Evolutionary conservation across 2,888 invertebrate species (phyloP).

Genomic region (Podabrus alpinus): DNA sequence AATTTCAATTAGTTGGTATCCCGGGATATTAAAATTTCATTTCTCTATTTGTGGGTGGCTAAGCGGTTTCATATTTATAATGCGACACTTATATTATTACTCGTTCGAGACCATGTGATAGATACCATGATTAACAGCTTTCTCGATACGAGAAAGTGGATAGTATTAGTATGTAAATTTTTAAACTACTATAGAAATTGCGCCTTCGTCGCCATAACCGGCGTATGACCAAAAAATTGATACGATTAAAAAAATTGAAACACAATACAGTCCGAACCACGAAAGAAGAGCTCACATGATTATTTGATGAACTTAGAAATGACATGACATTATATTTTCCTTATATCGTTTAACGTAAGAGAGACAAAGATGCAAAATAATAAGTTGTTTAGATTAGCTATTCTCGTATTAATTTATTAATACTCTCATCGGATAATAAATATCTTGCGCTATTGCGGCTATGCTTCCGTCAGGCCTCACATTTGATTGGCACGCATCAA

Average conservation of each 20-base stretch:
- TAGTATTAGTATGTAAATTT: background rate
- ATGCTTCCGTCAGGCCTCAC: background rate
- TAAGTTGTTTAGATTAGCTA: too few relatives aligned
- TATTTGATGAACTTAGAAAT: too few relatives aligned
- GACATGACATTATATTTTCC: too few relatives aligned
- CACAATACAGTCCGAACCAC: too few relatives aligned
- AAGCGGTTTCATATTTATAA: conserved; percentile 12
- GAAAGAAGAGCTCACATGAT: too few relatives aligned
- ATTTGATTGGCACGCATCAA: background rate
- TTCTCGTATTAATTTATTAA: too few relatives aligned
- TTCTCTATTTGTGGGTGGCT: conserved; percentile 22
- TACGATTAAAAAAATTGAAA: too few relatives aligned
- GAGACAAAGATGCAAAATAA: too few relatives aligned
- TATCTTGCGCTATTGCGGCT: background rate
- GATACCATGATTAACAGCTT: conserved; percentile 5
- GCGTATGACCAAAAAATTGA: too few relatives aligned
- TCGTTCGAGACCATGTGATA: conserved; percentile 1
- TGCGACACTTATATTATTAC: conserved; percentile 17
- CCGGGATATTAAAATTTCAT: conserved; percentile 13
- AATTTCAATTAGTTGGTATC: background rate
- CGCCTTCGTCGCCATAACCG: too few relatives aligned
- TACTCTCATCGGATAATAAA: too few relatives aligned
- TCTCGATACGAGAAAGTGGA: conserved; percentile 8
- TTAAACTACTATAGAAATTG: background rate
- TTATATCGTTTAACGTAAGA: too few relatives aligned